Evolutionary conservation across 2,113 vertebrate genomes (phyloP), one percentile per base, ranked within the genome.

Genomic region (Pomatostomus ruficeps): DNA sequence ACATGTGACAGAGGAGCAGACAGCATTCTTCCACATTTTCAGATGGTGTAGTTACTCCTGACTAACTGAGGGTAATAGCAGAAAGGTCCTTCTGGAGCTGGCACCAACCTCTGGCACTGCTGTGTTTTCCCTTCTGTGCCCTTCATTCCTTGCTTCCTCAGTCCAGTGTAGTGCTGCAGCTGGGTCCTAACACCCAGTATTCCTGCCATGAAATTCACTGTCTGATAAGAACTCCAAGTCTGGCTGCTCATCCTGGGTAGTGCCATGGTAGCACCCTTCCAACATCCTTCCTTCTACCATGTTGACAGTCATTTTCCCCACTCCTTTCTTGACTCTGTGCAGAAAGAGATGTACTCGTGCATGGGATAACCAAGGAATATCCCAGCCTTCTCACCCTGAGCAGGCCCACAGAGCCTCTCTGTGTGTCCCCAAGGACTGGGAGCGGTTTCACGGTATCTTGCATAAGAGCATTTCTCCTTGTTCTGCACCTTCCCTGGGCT

Each of bases 21-120:
- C 38, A 54, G 8, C 1, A 3, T 73, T 90, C 78, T 78, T 91
- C 40, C 62, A 38, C 42, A 10, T 85, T 88, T 91, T 88, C 62
- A 38, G 4, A 1, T 40, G 43, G 15, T 46, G 13, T 21, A 33
- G 14, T 46, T 43, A 73, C 38, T 83, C 22, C 59, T 51, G 31
- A 24, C 45, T 68, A 51, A 48, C 40, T 11, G 36, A 81, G 31
- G 21, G 14, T 66, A 77, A 70, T 63, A 89, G 70, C 25, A 66
- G 66, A 68, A 85, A 61, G 28, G 43, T 68, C 40, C 20, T 92
- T 59, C 71, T 61, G n/a, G 57, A 93, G 59, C 48, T 84, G 68
- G n/a, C 1, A 1, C 13, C 0, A 2, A 7, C 9, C 11, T 51
- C 68, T 43, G 43, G 28, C 1, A 7, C 52, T 78, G 61, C 54